These are phyloP conservation scores for Euura saliciscinereae DNA, from an alignment of 1,140 invertebrate species.

Conservation along the genomic window DNA sequence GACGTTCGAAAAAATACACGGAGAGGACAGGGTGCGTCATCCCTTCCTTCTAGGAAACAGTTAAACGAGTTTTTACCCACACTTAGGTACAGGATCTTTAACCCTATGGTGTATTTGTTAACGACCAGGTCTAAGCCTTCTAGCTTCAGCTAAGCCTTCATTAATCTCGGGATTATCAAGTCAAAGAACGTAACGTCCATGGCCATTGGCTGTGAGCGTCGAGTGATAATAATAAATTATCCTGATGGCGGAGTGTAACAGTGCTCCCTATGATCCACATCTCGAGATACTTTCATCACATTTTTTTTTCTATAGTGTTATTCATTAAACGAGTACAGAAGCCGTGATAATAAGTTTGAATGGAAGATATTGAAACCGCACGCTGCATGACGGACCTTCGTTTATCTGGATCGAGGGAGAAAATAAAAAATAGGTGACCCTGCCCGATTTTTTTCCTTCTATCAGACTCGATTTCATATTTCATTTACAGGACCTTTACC, in stretches of 20 bases:
- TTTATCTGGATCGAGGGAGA: neutral
- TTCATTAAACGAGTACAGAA: too few relatives aligned
- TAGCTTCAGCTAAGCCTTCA: neutral
- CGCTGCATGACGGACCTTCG: neutral
- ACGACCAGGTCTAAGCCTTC: too few relatives aligned
- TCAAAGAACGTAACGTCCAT: neutral
- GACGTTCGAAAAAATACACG: neutral
- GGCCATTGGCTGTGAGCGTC: neutral
- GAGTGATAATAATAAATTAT: neutral
- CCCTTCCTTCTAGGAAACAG: neutral
- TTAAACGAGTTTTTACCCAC: neutral
- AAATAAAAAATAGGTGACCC: neutral
- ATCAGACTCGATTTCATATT: too few relatives aligned
- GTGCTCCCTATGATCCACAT: too few relatives aligned
- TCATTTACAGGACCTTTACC: too few relatives aligned
- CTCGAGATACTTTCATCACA: too few relatives aligned
- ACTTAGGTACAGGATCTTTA: neutral
- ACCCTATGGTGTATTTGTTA: neutral
- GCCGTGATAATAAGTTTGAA: too few relatives aligned
- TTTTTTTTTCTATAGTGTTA: too few relatives aligned
- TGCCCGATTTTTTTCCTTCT: neutral
- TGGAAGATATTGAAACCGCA: too few relatives aligned
- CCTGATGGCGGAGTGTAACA: too few relatives aligned
- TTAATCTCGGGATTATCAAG: slow-evolving; percentile 1
- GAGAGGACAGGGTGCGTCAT: neutral